Evolutionary conservation across 2,797 vertebrate genomes (phyloP).

Genomic region (Diplodus puntazzo): DNA sequence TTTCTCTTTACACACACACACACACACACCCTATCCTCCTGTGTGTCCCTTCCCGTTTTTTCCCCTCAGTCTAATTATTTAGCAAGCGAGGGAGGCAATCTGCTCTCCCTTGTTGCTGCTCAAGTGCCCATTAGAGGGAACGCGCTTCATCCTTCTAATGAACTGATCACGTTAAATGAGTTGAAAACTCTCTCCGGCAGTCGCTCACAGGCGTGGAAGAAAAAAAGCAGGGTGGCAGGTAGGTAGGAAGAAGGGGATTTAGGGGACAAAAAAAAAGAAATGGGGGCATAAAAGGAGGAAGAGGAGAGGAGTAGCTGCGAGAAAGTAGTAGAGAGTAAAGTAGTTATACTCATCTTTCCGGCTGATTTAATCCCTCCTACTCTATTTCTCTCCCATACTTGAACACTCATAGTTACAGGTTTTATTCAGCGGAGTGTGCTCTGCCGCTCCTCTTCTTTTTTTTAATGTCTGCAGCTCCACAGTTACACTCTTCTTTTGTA

Average conservation of each 20-base stretch:
- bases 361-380: slow-evolving; percentile 8
- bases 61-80: slow-evolving; percentile 80
- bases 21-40: not conserved
- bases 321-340: not conserved
- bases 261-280: slow-evolving; percentile 46
- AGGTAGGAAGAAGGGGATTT: slow-evolving; percentile 53
- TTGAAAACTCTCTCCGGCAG: slow-evolving; percentile 63
- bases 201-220: slow-evolving; percentile 33
- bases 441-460: not conserved
- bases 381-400: not conserved
- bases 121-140: slow-evolving; percentile 81
- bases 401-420: slow-evolving; percentile 7
- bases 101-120: slow-evolving; percentile 81
- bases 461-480: slow-evolving; percentile 20
- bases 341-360: slow-evolving; percentile 16
- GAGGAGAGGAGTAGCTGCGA: not conserved
- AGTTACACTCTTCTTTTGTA: slow-evolving; percentile 5
- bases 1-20: slow-evolving; percentile 31
- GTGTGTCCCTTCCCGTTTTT: slow-evolving; percentile 53
- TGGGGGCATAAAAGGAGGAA: not conserved
- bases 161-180: slow-evolving; percentile 83
- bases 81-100: slow-evolving; percentile 75
- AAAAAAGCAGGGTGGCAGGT: slow-evolving; percentile 12
- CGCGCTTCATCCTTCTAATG: slow-evolving; percentile 82
- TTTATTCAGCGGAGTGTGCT: slow-evolving; percentile 14